These are phyloP conservation scores for Enoplosus armatus DNA, from an alignment of 2,797 vertebrate species.

Conservation along the genomic window DNA sequence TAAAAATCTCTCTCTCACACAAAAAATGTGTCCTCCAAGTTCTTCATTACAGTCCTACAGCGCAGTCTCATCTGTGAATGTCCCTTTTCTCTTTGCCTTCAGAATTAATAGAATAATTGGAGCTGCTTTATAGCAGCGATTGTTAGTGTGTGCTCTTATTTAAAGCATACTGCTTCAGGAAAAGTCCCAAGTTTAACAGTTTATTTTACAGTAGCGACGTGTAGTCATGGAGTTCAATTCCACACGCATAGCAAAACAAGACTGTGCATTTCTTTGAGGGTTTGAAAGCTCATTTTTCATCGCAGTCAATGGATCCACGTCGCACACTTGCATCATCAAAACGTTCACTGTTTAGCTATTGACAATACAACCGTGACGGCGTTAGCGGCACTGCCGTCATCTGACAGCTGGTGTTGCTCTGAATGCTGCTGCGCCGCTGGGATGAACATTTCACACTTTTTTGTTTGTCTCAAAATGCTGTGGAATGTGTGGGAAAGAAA, in stretches of 20 bases:
- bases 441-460: background rate
- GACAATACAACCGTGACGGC: background rate
- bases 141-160: background rate
- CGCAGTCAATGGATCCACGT: background rate
- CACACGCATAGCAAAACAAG: background rate
- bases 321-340: conserved; percentile 18
- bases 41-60: conserved; percentile 14
- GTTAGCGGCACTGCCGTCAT: background rate
- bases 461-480: background rate
- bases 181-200: background rate
- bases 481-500: conserved; percentile 3
- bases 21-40: background rate
- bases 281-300: background rate
- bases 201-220: background rate
- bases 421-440: background rate
- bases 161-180: background rate
- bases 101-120: conserved; percentile 17
- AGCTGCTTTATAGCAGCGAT: conserved; percentile 9
- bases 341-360: conserved; percentile 10
- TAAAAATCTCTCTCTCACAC: background rate
- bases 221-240: background rate
- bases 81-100: background rate
- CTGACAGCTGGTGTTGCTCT: conserved; percentile 24
- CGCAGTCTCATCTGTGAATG: background rate
- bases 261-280: background rate